phyloP scores from a whole-genome alignment of 1,140 invertebrate species.

The Papilio polyxenes region DNA sequence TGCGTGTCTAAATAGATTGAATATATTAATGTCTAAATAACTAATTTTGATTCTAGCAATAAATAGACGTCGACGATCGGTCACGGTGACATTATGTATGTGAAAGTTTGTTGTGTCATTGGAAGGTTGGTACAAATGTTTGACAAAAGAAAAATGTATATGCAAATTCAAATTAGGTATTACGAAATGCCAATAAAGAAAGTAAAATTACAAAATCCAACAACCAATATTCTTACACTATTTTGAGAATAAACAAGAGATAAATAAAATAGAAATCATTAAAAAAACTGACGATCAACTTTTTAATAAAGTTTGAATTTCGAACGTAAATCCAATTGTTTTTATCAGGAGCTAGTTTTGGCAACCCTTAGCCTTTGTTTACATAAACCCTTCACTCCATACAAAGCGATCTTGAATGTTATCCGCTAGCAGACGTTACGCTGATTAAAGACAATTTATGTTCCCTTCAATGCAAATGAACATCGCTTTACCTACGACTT shows the following conservation, averaged over 20 bases:
- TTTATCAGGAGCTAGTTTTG: not conserved
- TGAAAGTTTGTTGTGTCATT: conserved; percentile 41
- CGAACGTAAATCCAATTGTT: not conserved
- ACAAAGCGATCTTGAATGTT: conserved; percentile 20
- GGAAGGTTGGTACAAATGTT: conserved; percentile 37
- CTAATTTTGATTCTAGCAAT: conserved; percentile 44
- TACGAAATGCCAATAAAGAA: not conserved
- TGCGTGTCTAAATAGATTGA: conserved; percentile 45
- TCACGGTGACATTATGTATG: conserved; percentile 37
- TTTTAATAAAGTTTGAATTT: not conserved
- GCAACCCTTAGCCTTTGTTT: conserved; percentile 17
- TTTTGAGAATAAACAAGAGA: not conserved
- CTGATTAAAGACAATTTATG: conserved; percentile 31
- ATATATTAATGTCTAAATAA: conserved; percentile 47
- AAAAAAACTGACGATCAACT: not conserved
- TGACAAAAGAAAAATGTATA: conserved; percentile 15
- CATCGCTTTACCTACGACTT: conserved; percentile 1
- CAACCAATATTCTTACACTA: not conserved
- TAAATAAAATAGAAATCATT: not conserved
- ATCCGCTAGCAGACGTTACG: conserved; percentile 29
- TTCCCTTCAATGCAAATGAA: conserved; percentile 32
- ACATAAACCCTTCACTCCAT: conserved; percentile 27
- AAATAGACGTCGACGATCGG: conserved; percentile 41
- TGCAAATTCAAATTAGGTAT: conserved; percentile 6
- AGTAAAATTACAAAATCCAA: not conserved